Evolutionary conservation across 1,140 invertebrate species (phyloP), one percentile per base, ranked within the genome.

Genomic region (Nymphalis io): DNA sequence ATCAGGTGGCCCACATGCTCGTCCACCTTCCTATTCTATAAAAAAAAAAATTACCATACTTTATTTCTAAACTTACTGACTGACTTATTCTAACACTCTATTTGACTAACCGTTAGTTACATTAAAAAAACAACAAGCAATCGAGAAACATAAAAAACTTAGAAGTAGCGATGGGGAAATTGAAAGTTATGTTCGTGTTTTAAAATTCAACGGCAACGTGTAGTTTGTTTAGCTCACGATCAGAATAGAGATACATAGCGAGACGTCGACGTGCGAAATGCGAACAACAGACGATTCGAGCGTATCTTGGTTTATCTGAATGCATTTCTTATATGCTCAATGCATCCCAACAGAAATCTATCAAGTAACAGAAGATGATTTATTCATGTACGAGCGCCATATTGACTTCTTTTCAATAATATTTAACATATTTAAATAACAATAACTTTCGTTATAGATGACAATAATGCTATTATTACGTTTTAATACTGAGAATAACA

Each of bases 341-440:
- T 64, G 48, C 62, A 64, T 64, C 48, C 62, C 62, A 64, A 64
- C 57, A 64, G 62, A 64, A 64, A 64, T 64, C 62, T 64, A 55
- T 64, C 62, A 64, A 51, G n/a, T 51, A 40, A 39, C 20, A 33
- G 62, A 64, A 64, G 38, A 64, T 64, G 51, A 18, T 53, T 64
- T 64, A 64, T 64, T 57, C 62, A 64, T 55, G 62, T 64, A 20
- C 38, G 11, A 6, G n/a, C 13, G 20, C 12, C 23, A 55, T 55
- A 55, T 55, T 55, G 51, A 23, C 13, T 23, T 55, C 21, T 55
- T 55, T 55, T 15, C 51, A 20, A 27, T 55, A 23, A 20, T 20
- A 51, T 51, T 20, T 18, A 12, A 51, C 18, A 20, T 12, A 20
- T n/a, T 18, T 11, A 51, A 20, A 20, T 20, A 12, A 10, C 18